Evolutionary conservation across 2,113 vertebrate genomes (phyloP).

Genomic region (Eurystomus gularis): DNA sequence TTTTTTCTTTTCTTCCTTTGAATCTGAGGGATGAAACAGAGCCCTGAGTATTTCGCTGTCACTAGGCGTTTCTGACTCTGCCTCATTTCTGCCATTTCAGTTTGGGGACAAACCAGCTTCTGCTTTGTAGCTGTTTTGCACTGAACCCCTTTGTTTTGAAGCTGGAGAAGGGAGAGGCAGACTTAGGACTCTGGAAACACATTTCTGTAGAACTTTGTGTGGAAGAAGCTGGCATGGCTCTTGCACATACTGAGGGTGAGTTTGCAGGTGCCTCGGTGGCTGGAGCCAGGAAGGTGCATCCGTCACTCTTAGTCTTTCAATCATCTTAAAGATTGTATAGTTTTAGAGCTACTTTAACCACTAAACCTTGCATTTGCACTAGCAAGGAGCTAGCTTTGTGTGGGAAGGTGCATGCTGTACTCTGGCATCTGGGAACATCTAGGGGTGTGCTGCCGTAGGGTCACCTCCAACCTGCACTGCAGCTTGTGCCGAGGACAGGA

Average conservation of each 20-base stretch:
- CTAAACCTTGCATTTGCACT: neutral
- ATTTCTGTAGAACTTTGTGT: neutral
- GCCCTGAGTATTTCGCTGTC: neutral
- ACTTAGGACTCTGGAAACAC: neutral
- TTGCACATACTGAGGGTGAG: neutral
- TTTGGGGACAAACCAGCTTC: neutral
- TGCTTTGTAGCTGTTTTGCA: neutral
- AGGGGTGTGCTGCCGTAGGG: neutral
- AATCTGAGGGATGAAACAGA: neutral
- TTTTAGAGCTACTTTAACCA: neutral
- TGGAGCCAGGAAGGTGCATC: neutral
- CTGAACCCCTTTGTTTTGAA: neutral
- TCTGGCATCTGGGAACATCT: neutral
- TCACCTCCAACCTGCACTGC: neutral
- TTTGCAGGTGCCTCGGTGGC: neutral
- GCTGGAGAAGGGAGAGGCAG: neutral
- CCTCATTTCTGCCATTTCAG: neutral
- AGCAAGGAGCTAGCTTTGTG: neutral
- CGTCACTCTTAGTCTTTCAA: neutral
- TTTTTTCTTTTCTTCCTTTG: conserved; percentile 35
- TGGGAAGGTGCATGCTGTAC: neutral
- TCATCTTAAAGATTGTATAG: neutral
- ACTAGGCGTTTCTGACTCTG: neutral
- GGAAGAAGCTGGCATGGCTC: neutral
- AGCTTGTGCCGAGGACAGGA: neutral